These are phyloP conservation scores for Sminthurinus aureus DNA, from an alignment of 2,888 invertebrate genomes.

Conservation along the genomic window DNA sequence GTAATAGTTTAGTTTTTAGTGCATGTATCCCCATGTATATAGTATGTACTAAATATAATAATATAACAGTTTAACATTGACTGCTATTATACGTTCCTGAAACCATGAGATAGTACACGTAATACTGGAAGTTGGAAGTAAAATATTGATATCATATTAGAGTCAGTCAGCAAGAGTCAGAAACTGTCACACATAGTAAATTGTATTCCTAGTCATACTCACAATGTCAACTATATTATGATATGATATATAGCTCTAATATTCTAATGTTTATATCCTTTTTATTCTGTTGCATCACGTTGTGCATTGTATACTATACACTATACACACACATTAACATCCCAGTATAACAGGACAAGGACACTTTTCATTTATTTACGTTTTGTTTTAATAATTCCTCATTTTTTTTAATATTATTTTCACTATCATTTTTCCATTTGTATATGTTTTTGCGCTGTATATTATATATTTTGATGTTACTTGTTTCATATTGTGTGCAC, in stretches of 20 bases:
- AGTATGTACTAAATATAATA: no score
- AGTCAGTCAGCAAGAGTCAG: neutral
- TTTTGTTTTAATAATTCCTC: no score
- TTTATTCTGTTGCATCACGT: no score
- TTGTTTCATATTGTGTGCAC: no score
- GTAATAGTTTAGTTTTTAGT: neutral
- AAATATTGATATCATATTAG: neutral
- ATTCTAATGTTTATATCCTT: neutral
- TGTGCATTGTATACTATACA: neutral
- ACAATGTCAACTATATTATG: neutral
- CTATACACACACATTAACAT: neutral
- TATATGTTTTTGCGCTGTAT: no score
- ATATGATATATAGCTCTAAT: neutral
- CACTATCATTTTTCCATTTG: no score
- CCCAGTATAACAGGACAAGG: neutral
- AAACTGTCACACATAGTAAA: neutral
- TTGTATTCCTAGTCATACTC: conserved; percentile 7
- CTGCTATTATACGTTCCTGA: neutral
- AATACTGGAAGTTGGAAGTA: neutral
- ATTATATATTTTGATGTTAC: no score
- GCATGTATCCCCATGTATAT: neutral
- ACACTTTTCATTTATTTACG: neutral
- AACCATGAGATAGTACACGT: neutral
- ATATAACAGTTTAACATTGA: no score
- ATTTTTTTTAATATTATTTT: no score